These are phyloP conservation scores for Adelosebastes latens DNA, from an alignment of 2,797 vertebrate genomes.

Conservation along the genomic window DNA sequence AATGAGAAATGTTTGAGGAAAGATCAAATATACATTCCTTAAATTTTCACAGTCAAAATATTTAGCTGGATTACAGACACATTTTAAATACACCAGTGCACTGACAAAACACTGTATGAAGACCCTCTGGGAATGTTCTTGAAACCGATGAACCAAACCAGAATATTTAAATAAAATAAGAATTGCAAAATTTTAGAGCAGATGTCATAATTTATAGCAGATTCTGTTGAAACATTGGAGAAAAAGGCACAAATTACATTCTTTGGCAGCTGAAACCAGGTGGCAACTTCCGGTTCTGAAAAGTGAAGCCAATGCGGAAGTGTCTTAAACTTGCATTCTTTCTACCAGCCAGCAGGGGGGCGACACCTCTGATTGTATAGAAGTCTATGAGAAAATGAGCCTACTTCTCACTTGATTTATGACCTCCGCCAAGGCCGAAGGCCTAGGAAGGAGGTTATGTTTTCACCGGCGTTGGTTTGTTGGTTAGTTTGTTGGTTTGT, in stretches of 20 bases:
- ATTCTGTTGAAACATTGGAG: not conserved
- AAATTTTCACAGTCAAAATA: not conserved
- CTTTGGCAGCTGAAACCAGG: not conserved
- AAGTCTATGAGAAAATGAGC: too few relatives aligned
- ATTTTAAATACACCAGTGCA: not conserved
- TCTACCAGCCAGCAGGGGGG: too few relatives aligned
- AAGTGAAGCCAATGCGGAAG: not conserved
- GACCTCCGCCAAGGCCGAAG: too few relatives aligned
- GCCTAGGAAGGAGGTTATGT: too few relatives aligned
- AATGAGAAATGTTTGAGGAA: not conserved
- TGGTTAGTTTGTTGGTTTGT: too few relatives aligned
- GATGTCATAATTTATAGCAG: not conserved
- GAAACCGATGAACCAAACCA: not conserved
- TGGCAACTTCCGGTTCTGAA: not conserved
- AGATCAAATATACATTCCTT: not conserved
- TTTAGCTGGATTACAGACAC: not conserved
- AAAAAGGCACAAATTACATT: not conserved
- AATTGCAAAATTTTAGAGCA: not conserved
- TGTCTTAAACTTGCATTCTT: not conserved
- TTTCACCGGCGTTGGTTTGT: too few relatives aligned
- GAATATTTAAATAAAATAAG: not conserved
- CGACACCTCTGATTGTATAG: too few relatives aligned
- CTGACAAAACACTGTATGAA: not conserved
- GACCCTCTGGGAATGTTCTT: not conserved
- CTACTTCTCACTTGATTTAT: too few relatives aligned